phyloP scores from a whole-genome alignment of 2,888 invertebrate species.

The Hydriomena furcata region DNA sequence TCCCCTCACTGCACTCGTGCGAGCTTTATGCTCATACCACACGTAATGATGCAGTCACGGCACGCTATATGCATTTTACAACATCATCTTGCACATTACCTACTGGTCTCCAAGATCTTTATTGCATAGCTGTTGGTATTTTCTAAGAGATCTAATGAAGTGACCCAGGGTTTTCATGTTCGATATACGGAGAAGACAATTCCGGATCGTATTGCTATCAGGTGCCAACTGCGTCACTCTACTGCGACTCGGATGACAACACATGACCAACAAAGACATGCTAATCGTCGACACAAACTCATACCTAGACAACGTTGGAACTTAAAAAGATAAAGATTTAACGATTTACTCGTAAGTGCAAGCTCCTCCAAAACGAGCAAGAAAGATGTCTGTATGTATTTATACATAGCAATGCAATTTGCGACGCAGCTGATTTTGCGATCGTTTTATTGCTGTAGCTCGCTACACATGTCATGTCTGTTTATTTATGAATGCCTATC shows the following conservation, averaged over 20 bases:
- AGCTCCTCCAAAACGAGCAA: slow-evolving; percentile 17
- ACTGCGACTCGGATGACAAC: slow-evolving; percentile 54
- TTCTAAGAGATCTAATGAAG: slow-evolving; percentile 30
- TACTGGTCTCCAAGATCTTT: slow-evolving; percentile 34
- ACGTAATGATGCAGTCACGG: slow-evolving; percentile 68
- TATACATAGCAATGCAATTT: slow-evolving; percentile 30
- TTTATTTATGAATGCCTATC: slow-evolving; percentile 35
- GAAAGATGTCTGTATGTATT: slow-evolving; percentile 24
- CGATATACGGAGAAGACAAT: slow-evolving; percentile 12
- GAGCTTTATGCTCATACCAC: slow-evolving; percentile 55
- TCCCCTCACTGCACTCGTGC: slow-evolving; percentile 61
- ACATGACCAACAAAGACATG: slow-evolving; percentile 37
- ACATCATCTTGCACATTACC: slow-evolving; percentile 48
- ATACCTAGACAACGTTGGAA: not conserved
- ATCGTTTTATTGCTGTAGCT: slow-evolving; percentile 35
- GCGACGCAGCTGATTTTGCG: slow-evolving; percentile 37
- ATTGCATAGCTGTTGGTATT: slow-evolving; percentile 36
- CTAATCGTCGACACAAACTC: not conserved
- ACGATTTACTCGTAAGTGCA: slow-evolving; percentile 4
- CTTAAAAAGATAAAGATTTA: not conserved
- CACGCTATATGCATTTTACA: slow-evolving; percentile 62
- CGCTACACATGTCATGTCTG: slow-evolving; percentile 32
- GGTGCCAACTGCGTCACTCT: slow-evolving; percentile 72
- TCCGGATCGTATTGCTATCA: slow-evolving; percentile 48
- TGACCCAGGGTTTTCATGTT: slow-evolving; percentile 15